Percentiles rank a stretch among this genome's conserved stretches.
Conservation (phyloP, 2,888 invertebrate genomes). For the Tricholauxania praeusta region DNA sequence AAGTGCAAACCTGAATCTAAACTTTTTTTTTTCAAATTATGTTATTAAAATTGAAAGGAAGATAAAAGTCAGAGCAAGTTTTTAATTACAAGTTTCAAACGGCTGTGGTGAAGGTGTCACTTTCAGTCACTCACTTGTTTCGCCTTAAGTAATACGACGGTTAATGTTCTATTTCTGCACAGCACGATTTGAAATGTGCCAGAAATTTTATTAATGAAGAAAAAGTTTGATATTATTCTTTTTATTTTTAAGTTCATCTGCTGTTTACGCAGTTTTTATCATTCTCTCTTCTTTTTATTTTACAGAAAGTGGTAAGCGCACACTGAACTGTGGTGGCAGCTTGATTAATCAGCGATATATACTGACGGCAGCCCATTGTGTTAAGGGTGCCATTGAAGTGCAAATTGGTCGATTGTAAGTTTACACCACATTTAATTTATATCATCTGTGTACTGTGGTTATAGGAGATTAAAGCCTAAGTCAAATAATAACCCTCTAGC, state of each 20-base stretch:
- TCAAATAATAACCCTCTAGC: not conserved
- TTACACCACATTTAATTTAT: constrained; percentile 15
- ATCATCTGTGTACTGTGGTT: not conserved
- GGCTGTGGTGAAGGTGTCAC: too few relatives aligned
- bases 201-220: not conserved
- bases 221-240: not conserved
- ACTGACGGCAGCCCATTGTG: constrained; percentile 75
- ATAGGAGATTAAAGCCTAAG: not conserved
- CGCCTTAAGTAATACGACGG: too few relatives aligned
- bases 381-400: constrained; percentile 69
- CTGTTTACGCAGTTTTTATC: constrained; percentile 1
- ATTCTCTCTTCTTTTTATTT: constrained; percentile 5
- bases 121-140: too few relatives aligned
- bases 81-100: too few relatives aligned
- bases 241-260: constrained; percentile 5
- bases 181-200: too few relatives aligned
- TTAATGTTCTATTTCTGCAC: too few relatives aligned
- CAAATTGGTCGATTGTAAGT: constrained; percentile 71
- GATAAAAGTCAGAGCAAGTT: too few relatives aligned
- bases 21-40: too few relatives aligned
- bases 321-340: constrained; percentile 77
- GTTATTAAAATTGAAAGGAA: too few relatives aligned
- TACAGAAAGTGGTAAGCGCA: constrained; percentile 51
- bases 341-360: constrained; percentile 75
- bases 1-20: too few relatives aligned